These are phyloP conservation scores for Remorina albescens DNA, from an alignment of 2,797 vertebrate genomes.

Conservation along the genomic window DNA sequence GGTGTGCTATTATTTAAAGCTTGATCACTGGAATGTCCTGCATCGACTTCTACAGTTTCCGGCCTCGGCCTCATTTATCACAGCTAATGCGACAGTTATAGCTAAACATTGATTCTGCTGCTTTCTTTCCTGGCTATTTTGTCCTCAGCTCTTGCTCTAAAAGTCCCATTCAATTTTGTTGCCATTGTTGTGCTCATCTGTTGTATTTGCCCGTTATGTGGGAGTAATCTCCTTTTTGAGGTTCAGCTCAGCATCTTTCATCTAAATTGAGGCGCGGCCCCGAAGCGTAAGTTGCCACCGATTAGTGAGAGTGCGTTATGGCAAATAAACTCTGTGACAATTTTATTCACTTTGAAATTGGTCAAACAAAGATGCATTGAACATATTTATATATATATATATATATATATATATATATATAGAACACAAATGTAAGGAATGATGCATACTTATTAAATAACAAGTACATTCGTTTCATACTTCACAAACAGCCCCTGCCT, in stretches of 20 bases:
- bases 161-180: conserved; percentile 55
- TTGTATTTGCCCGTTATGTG: conserved; percentile 34
- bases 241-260: conserved; percentile 55
- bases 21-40: conserved; percentile 76
- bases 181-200: conserved; percentile 58
- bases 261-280: conserved; percentile 31
- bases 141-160: conserved; percentile 54
- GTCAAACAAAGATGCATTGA: too few species aligned
- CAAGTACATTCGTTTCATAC: background rate
- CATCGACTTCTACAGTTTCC: conserved; percentile 61
- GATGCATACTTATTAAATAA: background rate
- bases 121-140: conserved; percentile 52
- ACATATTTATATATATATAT: too few species aligned
- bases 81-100: conserved; percentile 73
- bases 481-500: conserved; percentile 19
- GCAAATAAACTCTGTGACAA: conserved; percentile 11
- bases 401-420: too few species aligned
- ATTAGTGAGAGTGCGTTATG: conserved; percentile 30
- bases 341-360: conserved; percentile 41
- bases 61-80: conserved; percentile 68
- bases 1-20: conserved; percentile 71
- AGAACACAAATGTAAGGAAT: conserved; percentile 8
- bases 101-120: conserved; percentile 73
- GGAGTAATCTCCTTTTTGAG: conserved; percentile 57
- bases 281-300: conserved; percentile 34